phyloP scores from a whole-genome alignment of 2,797 vertebrate genomes.

The Neopelma chrysocephalum region DNA sequence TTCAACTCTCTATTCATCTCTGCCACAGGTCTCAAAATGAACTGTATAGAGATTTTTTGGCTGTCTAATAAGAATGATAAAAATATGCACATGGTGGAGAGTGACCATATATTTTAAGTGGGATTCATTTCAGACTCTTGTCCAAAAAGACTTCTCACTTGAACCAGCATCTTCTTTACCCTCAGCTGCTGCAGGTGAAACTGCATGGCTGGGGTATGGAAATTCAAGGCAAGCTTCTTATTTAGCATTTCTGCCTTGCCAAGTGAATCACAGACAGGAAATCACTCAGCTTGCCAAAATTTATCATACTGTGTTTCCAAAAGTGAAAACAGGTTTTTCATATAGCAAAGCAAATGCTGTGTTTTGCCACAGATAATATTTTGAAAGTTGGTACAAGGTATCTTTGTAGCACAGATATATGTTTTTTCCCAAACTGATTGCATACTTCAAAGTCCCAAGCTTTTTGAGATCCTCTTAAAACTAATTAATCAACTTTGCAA shows the following conservation, averaged over 20 bases:
- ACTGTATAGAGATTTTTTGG: not conserved
- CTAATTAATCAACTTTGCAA: slow-evolving; percentile 78
- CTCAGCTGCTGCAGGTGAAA: slow-evolving; percentile 53
- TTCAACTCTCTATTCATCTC: not conserved
- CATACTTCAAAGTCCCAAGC: slow-evolving; percentile 64
- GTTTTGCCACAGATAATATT: slow-evolving; percentile 73
- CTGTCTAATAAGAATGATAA: not conserved
- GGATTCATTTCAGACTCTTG: slow-evolving; percentile 3
- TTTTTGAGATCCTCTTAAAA: slow-evolving; percentile 73
- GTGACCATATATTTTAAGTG: not conserved
- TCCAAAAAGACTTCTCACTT: slow-evolving; percentile 27
- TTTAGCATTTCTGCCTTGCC: slow-evolving; percentile 59
- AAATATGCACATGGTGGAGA: not conserved
- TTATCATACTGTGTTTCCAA: slow-evolving; percentile 68
- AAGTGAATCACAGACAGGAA: slow-evolving; percentile 64
- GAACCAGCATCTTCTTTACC: slow-evolving; percentile 19
- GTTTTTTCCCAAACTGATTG: slow-evolving; percentile 62
- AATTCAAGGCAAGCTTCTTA: slow-evolving; percentile 55
- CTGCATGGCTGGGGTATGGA: not conserved
- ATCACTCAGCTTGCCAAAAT: slow-evolving; percentile 66
- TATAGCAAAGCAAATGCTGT: slow-evolving; percentile 66
- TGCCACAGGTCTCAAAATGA: slow-evolving; percentile 15
- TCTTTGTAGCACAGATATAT: slow-evolving; percentile 64
- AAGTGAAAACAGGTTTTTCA: slow-evolving; percentile 70
- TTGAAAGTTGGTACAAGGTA: slow-evolving; percentile 70